Conservation (phyloP, 2,797 vertebrate genomes). For the Spinus pinus region DNA sequence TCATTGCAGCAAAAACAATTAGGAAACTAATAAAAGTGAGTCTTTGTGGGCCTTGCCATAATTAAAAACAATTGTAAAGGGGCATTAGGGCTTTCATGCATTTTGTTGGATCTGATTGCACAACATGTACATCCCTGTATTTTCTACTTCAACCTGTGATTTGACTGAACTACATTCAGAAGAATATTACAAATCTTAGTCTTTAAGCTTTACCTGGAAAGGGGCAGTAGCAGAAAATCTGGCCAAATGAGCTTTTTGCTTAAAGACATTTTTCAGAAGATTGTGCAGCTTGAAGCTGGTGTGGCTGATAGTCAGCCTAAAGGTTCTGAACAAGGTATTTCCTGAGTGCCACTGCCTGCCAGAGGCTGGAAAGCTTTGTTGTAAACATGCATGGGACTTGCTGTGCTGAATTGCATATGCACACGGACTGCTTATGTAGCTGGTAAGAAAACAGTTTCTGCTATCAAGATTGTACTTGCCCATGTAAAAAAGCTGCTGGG, state of each 20-base stretch:
- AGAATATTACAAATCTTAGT: background rate
- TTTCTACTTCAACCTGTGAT: background rate
- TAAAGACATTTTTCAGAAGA: background rate
- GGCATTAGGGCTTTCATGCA: background rate
- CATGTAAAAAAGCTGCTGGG: background rate
- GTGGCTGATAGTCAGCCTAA: background rate
- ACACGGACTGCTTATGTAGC: background rate
- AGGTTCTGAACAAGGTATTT: background rate
- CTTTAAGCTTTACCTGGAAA: background rate
- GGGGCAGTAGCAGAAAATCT: background rate
- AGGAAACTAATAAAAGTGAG: background rate
- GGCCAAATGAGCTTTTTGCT: background rate
- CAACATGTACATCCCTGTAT: background rate
- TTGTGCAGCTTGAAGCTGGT: background rate
- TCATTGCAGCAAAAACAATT: background rate
- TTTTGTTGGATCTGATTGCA: background rate
- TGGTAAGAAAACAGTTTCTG: background rate
- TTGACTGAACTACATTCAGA: background rate
- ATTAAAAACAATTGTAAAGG: background rate
- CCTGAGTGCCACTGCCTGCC: background rate
- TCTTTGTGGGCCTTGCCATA: background rate
- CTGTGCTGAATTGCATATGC: background rate
- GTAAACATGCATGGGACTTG: background rate
- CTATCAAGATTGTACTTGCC: conserved; percentile 52
- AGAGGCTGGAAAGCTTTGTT: background rate